phyloP scores from a whole-genome alignment of 2,113 vertebrate genomes.

The Synodontis membranacea region DNA sequence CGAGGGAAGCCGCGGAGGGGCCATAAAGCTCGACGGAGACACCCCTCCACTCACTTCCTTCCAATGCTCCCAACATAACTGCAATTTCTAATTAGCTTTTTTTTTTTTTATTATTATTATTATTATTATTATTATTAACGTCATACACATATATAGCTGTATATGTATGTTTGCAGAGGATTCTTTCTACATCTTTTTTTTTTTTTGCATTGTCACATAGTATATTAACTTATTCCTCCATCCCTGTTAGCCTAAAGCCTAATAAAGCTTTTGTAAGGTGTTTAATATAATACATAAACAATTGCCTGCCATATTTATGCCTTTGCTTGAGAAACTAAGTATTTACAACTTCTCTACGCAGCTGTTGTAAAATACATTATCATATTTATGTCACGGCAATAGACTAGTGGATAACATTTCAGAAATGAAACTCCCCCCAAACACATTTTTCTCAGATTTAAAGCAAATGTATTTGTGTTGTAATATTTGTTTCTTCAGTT shows the following conservation, averaged over 20 bases:
- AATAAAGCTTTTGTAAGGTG: conserved; percentile 53
- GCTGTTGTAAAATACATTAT: neutral
- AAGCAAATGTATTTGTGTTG: neutral
- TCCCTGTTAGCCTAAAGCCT: conserved; percentile 56
- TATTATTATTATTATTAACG: conserved; percentile 29
- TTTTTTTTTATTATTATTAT: no score
- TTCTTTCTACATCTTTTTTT: conserved; percentile 29
- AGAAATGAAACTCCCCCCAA: neutral
- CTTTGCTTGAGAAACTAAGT: conserved; percentile 30
- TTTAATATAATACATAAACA: conserved; percentile 36
- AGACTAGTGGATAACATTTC: neutral
- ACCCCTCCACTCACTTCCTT: conserved; percentile 90
- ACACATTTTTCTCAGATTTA: neutral
- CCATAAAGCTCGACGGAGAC: conserved; percentile 78
- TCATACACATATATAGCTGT: conserved; percentile 53
- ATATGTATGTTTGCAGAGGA: conserved; percentile 69
- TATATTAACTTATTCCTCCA: conserved; percentile 73
- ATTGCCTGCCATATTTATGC: conserved; percentile 44
- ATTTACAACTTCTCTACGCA: conserved; percentile 28
- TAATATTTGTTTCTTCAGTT: neutral
- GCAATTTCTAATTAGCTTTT: conserved; percentile 42
- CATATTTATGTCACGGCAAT: conserved; percentile 11
- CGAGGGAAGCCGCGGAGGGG: conserved; percentile 78
- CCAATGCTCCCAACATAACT: conserved; percentile 83
- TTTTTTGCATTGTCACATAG: conserved; percentile 60